Base-by-base conservation (phyloP, 2,113 vertebrate species). In the Corythoichthys haematopterus region DNA sequence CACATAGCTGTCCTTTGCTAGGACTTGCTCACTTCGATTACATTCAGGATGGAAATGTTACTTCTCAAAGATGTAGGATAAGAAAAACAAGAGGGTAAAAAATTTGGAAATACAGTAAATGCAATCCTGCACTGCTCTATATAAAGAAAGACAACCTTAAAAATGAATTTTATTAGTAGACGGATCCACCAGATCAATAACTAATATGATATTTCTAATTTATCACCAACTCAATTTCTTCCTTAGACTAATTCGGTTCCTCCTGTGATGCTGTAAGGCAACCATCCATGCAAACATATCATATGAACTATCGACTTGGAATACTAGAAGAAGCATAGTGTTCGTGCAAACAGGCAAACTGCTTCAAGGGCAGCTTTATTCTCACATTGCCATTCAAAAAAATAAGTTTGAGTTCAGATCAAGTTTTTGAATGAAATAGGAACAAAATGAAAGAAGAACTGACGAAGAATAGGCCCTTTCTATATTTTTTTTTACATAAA, bases 1-100 rank as follows among this genome's bases (percentile, higher is more conserved):
- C 73, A 70, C 88, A 91, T 89, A 91, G 79, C 85, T 89, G 81
- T 70, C 70, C 83, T 88, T 50, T 88, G 91, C 88, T 78, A 38
- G 53, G 68, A 90, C 89, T 88, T 79, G 88, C 77, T 79, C 77
- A 40, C 40, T 64, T 43, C 12, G 36, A 53, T 68, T 67, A 56
- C 72, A 80, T 82, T 55, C 73, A 75, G 79, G 74, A 85, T 61
- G 59, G 56, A 82, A 63, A 63, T 74, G 80, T 77, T 71, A 70
- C 76, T 55, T 69, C 55, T 65, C 47, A 1, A 46, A 80, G 60
- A 72, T 2, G 2, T 60, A 60, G 58, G 45, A 62, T 65, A 37
- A 74, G 50, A 68, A 77, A 81, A 79, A 76, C 45, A 71, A 71
- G 16, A 11, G 11, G 20, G 20, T 28, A 36, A 57, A 36, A 14